Percentiles rank a stretch among this genome's conserved stretches.
Conservation (phyloP, 2,113 vertebrate species). For the Hemicordylus capensis region DNA sequence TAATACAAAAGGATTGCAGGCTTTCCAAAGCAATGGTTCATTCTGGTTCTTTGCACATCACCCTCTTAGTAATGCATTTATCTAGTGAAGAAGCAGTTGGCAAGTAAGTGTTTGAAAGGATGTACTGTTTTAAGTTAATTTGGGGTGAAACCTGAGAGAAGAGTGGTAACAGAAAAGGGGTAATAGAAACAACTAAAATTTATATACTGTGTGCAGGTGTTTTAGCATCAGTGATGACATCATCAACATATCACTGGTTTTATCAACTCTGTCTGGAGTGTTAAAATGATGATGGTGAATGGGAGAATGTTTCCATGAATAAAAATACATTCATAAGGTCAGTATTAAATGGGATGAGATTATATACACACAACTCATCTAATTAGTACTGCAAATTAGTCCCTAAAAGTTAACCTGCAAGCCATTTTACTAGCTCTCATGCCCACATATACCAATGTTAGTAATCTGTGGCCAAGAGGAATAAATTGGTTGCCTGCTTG, state of each 20-base stretch:
- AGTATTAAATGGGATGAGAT: neutral
- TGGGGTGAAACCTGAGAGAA: neutral
- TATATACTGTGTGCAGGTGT: too few relatives aligned
- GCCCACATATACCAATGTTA: neutral
- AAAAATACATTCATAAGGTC: neutral
- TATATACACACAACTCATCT: neutral
- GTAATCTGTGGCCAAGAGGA: neutral
- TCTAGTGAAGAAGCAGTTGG: constrained; percentile 85
- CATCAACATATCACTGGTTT: neutral
- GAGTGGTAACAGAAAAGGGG: neutral
- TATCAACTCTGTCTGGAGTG: neutral
- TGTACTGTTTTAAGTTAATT: constrained; percentile 15
- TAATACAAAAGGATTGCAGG: constrained; percentile 84
- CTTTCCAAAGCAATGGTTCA: constrained; percentile 85
- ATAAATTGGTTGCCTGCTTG: neutral
- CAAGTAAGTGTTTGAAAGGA: constrained; percentile 78
- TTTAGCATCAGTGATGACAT: too few relatives aligned
- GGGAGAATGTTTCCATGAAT: neutral
- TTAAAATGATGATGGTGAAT: neutral
- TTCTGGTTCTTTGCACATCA: constrained; percentile 87
- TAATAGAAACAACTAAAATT: neutral
- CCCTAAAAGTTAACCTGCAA: too few relatives aligned
- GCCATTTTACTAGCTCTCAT: too few relatives aligned
- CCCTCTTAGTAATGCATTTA: constrained; percentile 89
- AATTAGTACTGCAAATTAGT: too few relatives aligned